phyloP scores from a whole-genome alignment of 2,888 invertebrate species.

The Netelia fuscicornis region DNA sequence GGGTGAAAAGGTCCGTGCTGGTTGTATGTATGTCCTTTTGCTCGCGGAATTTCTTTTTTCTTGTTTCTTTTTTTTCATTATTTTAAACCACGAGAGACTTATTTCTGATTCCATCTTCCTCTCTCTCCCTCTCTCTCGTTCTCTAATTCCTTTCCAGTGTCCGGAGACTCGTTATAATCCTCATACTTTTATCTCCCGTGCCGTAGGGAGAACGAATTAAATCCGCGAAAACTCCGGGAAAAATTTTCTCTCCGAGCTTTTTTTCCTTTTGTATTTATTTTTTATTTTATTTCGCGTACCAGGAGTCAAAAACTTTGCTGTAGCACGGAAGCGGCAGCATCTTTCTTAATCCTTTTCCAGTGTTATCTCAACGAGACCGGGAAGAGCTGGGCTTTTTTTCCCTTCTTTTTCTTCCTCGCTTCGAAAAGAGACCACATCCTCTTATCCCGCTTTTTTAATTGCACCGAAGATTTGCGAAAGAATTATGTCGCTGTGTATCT shows the following conservation, averaged over 20 bases:
- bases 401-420: neutral
- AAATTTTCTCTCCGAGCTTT: constrained; percentile 9
- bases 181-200: constrained; percentile 62
- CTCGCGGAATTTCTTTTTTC: neutral
- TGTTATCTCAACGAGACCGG: constrained; percentile 42
- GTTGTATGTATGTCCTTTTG: neutral
- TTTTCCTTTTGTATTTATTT: neutral
- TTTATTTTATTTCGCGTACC: neutral
- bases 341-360: constrained; percentile 56
- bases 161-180: constrained; percentile 64
- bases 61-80: neutral
- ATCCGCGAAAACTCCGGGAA: constrained; percentile 23
- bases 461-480: constrained; percentile 31
- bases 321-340: constrained; percentile 16
- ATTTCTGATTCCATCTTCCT: constrained; percentile 27
- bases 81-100: constrained; percentile 21
- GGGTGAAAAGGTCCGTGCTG: constrained; percentile 13
- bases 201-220: constrained; percentile 43
- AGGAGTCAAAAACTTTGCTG: constrained; percentile 31
- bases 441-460: constrained; percentile 38
- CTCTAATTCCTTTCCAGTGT: constrained; percentile 47
- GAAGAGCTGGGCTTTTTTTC: neutral
- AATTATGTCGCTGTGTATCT: constrained; percentile 4
- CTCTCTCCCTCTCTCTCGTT: constrained; percentile 22
- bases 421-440: neutral